phyloP scores from a whole-genome alignment of 2,797 vertebrate species.

The Sternotherus odoratus region DNA sequence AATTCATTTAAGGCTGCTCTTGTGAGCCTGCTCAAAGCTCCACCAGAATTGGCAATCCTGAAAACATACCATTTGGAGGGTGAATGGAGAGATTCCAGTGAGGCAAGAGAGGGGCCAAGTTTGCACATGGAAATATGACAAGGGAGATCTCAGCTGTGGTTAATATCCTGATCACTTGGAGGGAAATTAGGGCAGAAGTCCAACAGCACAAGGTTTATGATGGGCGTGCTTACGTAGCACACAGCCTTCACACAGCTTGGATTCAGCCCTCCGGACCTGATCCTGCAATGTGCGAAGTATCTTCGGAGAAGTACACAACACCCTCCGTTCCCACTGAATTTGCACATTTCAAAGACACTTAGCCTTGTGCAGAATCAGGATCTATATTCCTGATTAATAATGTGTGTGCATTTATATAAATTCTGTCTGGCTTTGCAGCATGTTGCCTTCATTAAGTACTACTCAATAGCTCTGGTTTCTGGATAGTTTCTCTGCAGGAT shows the following conservation, averaged over 20 bases:
- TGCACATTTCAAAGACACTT: not conserved
- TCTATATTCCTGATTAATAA: not conserved
- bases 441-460: not conserved
- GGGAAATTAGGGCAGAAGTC: not conserved
- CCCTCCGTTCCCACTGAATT: rapidly evolving
- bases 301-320: rapidly evolving
- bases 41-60: not conserved
- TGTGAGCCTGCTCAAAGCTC: not conserved
- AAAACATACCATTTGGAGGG: not conserved
- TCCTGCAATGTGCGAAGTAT: not conserved
- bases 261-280: rapidly evolving
- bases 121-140: not conserved
- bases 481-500: not conserved
- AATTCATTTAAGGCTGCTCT: conserved; percentile 41
- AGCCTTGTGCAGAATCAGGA: not conserved
- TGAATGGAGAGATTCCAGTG: not conserved
- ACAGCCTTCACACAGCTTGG: not conserved
- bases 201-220: not conserved
- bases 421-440: not conserved
- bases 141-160: not conserved
- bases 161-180: not conserved
- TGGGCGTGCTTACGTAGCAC: not conserved
- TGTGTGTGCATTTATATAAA: not conserved
- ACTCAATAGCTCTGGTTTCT: not conserved
- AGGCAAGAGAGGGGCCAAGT: not conserved